Conservation (phyloP, 2,113 vertebrate species). For the Entosphenus tridentatus region DNA sequence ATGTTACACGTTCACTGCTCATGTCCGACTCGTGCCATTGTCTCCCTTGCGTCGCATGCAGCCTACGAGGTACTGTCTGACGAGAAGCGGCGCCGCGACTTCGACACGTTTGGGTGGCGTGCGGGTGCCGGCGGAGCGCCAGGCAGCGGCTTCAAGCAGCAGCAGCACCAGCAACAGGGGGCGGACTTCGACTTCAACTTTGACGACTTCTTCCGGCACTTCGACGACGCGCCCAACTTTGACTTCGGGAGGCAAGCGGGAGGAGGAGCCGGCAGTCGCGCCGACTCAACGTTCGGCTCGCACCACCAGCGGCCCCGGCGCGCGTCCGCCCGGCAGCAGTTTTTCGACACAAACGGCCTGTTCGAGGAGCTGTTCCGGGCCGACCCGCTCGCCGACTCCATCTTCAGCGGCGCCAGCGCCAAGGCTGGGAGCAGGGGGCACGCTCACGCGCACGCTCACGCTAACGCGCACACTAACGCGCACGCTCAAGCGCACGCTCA, state of each 20-base stretch:
- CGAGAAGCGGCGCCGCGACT: slow-evolving; percentile 47
- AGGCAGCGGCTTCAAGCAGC: slow-evolving; percentile 18
- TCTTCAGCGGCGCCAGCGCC: slow-evolving; percentile 42
- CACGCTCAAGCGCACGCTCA: background rate
- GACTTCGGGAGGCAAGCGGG: too few species aligned
- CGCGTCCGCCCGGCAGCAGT: too few species aligned
- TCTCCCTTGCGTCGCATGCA: slow-evolving; percentile 14
- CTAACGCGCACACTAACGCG: background rate
- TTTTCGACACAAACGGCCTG: too few species aligned
- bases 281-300: too few species aligned
- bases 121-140: slow-evolving; percentile 23
- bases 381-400: too few species aligned
- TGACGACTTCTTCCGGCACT: slow-evolving; percentile 76
- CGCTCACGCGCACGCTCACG: background rate
- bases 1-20: too few species aligned
- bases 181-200: slow-evolving; percentile 57
- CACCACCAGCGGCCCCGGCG: too few species aligned
- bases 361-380: too few species aligned
- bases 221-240: slow-evolving; percentile 15
- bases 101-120: slow-evolving; percentile 45
- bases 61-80: slow-evolving; percentile 82
- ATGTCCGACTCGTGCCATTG: too few species aligned
- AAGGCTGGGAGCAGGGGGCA: slow-evolving; percentile 23
- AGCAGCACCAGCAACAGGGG: slow-evolving; percentile 31
- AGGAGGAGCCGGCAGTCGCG: too few species aligned